These are phyloP conservation scores for Rhamnusium bicolor DNA, from an alignment of 2,888 invertebrate genomes.

Conservation along the genomic window DNA sequence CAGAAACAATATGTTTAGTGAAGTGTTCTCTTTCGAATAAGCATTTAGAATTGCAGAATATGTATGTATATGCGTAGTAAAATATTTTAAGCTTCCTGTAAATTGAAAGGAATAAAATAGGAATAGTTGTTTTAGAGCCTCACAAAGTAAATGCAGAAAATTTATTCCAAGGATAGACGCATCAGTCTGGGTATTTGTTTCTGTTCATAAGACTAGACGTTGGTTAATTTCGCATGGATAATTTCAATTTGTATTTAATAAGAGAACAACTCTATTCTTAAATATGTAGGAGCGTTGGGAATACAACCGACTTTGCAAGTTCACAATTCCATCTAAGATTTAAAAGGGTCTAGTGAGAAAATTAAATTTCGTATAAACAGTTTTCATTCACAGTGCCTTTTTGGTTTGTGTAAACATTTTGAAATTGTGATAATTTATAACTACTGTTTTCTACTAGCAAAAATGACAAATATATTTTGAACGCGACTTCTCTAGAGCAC, in stretches of 20 bases:
- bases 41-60: background rate
- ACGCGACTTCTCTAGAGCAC: too few relatives aligned
- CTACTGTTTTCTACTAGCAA: too few relatives aligned
- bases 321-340: too few relatives aligned
- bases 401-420: too few relatives aligned
- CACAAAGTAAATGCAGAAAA: background rate
- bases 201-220: slow-evolving; percentile 12
- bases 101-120: background rate
- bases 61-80: background rate
- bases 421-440: too few relatives aligned
- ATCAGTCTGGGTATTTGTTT: background rate
- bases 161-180: background rate
- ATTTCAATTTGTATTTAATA: slow-evolving; percentile 37
- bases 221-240: slow-evolving; percentile 35
- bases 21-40: too few relatives aligned
- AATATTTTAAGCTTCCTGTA: background rate
- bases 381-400: too few relatives aligned
- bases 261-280: background rate
- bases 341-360: too few relatives aligned
- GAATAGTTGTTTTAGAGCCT: background rate
- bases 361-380: too few relatives aligned
- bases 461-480: too few relatives aligned
- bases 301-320: background rate
- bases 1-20: too few relatives aligned
- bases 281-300: background rate